Conservation (phyloP, 2,888 invertebrate genomes). For the Aradus depressus region DNA sequence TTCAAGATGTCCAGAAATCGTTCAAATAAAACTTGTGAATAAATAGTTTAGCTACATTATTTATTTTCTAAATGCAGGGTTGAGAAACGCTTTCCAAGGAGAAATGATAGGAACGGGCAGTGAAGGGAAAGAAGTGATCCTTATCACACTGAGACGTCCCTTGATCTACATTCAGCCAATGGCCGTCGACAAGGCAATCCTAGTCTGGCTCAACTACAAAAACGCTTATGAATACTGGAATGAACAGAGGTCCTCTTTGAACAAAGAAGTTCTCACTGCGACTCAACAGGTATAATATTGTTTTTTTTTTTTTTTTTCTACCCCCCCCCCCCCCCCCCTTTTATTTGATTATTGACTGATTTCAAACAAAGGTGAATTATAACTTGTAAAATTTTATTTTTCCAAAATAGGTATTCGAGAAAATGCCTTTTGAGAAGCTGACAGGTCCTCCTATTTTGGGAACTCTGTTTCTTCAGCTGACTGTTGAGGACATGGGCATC, state of each 20-base stretch:
- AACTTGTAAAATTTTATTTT: neutral
- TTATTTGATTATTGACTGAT: neutral
- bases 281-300: conserved; percentile 49
- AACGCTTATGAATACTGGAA: conserved; percentile 99
- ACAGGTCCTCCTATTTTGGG: conserved; percentile 70
- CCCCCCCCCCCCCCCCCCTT: neutral
- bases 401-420: conserved; percentile 47
- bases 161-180: conserved; percentile 92
- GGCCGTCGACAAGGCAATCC: conserved; percentile 94
- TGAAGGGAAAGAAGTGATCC: conserved; percentile 68
- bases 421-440: conserved; percentile 66
- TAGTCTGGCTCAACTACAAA: conserved; percentile 98
- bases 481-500: conserved; percentile 93
- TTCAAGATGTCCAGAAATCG: too few species aligned
- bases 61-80: conserved; percentile 36
- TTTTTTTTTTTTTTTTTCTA: neutral
- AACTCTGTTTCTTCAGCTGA: conserved; percentile 83
- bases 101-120: conserved; percentile 60
- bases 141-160: conserved; percentile 85
- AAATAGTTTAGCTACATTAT: neutral
- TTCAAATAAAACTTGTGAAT: too few species aligned
- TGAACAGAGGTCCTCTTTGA: conserved; percentile 83
- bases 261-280: conserved; percentile 71
- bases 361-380: neutral
- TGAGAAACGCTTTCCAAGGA: conserved; percentile 76